phyloP scores from a whole-genome alignment of 2,888 invertebrate species.

The Drosophila fungiperda region DNA sequence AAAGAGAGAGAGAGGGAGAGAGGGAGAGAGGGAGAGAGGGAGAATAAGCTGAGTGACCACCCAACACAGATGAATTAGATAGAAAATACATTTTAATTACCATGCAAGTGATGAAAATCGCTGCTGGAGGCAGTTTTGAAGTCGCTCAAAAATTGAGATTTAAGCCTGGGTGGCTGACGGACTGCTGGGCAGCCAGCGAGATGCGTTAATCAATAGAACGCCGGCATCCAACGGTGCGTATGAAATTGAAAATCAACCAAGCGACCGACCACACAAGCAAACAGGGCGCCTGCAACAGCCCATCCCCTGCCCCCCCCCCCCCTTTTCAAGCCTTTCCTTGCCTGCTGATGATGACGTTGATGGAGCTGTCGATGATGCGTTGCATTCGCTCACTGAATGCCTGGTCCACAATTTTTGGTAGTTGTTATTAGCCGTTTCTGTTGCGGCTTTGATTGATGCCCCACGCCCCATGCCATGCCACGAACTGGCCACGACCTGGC shows the following conservation, averaged over 20 bases:
- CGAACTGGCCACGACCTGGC: constrained; percentile 18
- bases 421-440: constrained; percentile 63
- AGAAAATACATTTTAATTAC: constrained; percentile 80
- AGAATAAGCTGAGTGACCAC: constrained; percentile 44
- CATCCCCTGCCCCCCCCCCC: neutral
- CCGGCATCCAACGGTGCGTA: constrained; percentile 77
- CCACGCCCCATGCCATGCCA: constrained; percentile 38
- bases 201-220: constrained; percentile 71
- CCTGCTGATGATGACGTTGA: constrained; percentile 52
- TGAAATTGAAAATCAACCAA: constrained; percentile 75
- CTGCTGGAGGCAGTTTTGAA: constrained; percentile 35
- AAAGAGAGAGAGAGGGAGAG: neutral
- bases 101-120: constrained; percentile 71
- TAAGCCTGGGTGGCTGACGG: constrained; percentile 20
- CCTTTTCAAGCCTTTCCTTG: neutral
- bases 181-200: constrained; percentile 29
- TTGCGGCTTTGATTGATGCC: constrained; percentile 79
- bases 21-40: neutral
- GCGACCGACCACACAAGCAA: constrained; percentile 67
- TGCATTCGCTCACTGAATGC: constrained; percentile 38
- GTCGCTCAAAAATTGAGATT: constrained; percentile 1
- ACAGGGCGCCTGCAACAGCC: constrained; percentile 37
- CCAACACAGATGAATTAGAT: constrained; percentile 40
- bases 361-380: constrained; percentile 64
- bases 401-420: constrained; percentile 48